Evolutionary conservation across 2,113 vertebrate genomes (phyloP).

Genomic region (Myotis brandtii): DNA sequence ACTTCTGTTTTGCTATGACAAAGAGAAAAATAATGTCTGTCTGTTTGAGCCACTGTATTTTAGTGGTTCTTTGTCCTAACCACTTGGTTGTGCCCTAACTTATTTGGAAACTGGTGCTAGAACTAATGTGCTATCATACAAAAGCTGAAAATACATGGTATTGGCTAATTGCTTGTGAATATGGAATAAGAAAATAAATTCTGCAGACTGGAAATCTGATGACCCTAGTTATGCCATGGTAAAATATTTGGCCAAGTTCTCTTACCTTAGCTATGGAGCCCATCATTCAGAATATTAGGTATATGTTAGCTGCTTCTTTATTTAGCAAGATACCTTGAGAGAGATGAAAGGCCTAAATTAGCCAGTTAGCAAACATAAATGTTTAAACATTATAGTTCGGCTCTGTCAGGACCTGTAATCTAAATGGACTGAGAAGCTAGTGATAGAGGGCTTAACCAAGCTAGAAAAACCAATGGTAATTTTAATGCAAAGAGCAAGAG

Average conservation of each 20-base stretch:
- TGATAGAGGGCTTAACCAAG: background rate
- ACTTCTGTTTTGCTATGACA: background rate
- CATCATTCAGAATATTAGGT: background rate
- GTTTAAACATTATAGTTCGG: background rate
- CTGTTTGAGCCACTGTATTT: background rate
- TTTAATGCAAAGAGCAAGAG: background rate
- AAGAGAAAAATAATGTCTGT: background rate
- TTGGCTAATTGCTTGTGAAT: background rate
- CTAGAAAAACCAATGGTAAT: background rate
- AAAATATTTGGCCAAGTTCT: background rate
- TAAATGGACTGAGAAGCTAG: background rate
- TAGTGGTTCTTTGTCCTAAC: background rate
- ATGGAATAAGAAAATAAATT: background rate
- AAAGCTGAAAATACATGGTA: background rate
- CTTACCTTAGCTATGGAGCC: background rate
- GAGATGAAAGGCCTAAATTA: background rate
- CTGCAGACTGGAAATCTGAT: background rate
- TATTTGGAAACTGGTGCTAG: background rate
- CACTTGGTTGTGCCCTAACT: background rate
- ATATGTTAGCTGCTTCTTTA: background rate
- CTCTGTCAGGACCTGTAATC: background rate
- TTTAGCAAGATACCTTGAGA: background rate
- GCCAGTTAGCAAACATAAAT: background rate
- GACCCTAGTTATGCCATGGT: background rate
- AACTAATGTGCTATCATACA: background rate